Percentiles rank a stretch among this genome's conserved stretches.
phyloP scores from a whole-genome alignment of 1,140 invertebrate species.

The Drosophila yakuba region DNA sequence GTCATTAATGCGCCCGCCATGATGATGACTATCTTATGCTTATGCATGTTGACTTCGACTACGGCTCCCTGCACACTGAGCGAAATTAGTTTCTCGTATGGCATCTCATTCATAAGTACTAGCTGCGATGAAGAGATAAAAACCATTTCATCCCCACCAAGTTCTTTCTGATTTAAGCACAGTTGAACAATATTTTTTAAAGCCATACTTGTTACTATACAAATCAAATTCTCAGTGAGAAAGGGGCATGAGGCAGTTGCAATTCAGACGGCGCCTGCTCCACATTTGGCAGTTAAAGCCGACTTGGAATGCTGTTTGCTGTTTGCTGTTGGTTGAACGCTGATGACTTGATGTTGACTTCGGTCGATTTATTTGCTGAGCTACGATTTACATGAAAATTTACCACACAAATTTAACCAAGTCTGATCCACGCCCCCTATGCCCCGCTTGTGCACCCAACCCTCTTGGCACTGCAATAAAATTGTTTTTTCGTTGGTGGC shows the following conservation, averaged over 20 bases:
- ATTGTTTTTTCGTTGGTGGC: constrained; percentile 37
- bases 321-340: constrained; percentile 57
- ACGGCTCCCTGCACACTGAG: constrained; percentile 15
- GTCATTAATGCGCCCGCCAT: constrained; percentile 77
- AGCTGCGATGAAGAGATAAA: too few relatives aligned
- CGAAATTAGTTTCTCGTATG: not conserved
- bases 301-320: constrained; percentile 69
- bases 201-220: not conserved
- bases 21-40: constrained; percentile 79
- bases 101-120: not conserved
- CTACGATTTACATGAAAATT: constrained; percentile 60
- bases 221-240: not conserved
- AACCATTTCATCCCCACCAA: too few relatives aligned
- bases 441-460: not conserved
- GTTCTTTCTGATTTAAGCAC: too few relatives aligned
- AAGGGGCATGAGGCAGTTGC: constrained; percentile 4
- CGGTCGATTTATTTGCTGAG: constrained; percentile 70
- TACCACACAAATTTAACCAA: constrained; percentile 36
- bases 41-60: constrained; percentile 62
- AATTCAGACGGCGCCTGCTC: constrained; percentile 22
- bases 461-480: constrained; percentile 38
- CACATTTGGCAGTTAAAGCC: constrained; percentile 46
- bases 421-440: constrained; percentile 5
- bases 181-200: too few relatives aligned
- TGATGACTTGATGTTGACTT: constrained; percentile 65